Base-by-base conservation (phyloP, 92 coral and sea anemone genomes). In the Porites evermanni region DNA sequence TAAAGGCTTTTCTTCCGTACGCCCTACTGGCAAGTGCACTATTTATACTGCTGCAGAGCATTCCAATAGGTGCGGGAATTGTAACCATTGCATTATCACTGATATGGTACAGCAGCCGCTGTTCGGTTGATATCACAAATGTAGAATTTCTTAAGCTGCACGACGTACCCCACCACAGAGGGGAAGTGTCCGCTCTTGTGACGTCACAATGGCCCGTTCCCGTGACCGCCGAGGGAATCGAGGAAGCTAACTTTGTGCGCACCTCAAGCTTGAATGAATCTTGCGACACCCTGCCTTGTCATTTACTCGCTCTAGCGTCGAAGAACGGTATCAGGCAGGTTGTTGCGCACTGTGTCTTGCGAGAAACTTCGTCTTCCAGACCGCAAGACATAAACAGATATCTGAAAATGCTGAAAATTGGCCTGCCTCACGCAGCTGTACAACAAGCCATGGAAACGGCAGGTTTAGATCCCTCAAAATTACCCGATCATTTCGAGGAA, bases 121-220 rank as follows among this genome's bases (percentile, higher is more conserved):
- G 11, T 26, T 1, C 38, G 16, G 52, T 16, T 66, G 44, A 58
- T 70, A 13, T 69, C 53, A 23, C 26, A 26, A 61, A 64, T 67
- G 89, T 87, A 17, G 82, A 76, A 53, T 87, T 93, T 67, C 44
- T 44, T 64, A 74, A 74, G 66, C 83, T 93, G 58, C 93, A 93
- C 78, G 81, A 79, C 61, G 81, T 87, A 18, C 85, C 91, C 18
- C 53, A 87, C 6, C 65, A 86, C 73, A 79, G 67, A 7, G 84
- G 53, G 18, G 88, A 82, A 54, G 87, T 85, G 16, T 88, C 91
- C 8, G 81, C 73, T 7, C 84, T 90, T 52, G 79, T 90, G 80
- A 86, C 81, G 64, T 24, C 66, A 53, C 86, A 92, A 61, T 92
- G 93, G 95, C 93, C 95, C 24, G 83, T 84, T 13, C 91, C 94